A percentile compares a stretch with the other conserved stretches of the same genome.
Conservation (phyloP, 2,797 vertebrate species). For the Cirrhinus molitorella region DNA sequence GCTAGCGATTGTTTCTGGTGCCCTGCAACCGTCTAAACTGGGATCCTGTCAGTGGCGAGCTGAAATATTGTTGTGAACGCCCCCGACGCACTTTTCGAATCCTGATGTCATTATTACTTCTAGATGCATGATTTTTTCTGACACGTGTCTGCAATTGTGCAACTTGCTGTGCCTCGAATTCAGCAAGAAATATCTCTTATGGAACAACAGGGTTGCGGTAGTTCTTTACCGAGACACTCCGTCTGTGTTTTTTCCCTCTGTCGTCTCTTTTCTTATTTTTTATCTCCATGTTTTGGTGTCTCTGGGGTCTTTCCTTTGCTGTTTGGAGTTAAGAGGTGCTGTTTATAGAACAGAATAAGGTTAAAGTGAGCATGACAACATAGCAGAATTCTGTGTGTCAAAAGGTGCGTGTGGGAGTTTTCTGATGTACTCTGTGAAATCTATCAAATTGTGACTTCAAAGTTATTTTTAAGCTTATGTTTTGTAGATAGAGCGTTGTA, state of each 20-base stretch:
- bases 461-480: slow-evolving; percentile 6
- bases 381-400: slow-evolving; percentile 8
- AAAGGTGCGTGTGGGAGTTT: slow-evolving; percentile 12
- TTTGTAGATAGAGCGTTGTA: background rate
- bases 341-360: slow-evolving; percentile 51
- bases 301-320: slow-evolving; percentile 41
- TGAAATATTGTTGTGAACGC: slow-evolving; percentile 17
- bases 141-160: slow-evolving; percentile 25
- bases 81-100: slow-evolving; percentile 3
- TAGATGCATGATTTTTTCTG: slow-evolving; percentile 25
- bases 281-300: slow-evolving; percentile 36
- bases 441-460: slow-evolving; percentile 17
- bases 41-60: background rate
- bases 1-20: background rate
- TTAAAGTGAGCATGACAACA: slow-evolving; percentile 44
- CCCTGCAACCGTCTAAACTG: slow-evolving; percentile 39
- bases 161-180: slow-evolving; percentile 24
- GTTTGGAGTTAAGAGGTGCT: slow-evolving; percentile 45
- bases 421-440: background rate
- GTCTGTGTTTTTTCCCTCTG: background rate
- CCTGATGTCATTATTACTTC: slow-evolving; percentile 31
- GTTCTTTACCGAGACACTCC: background rate
- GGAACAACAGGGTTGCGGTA: background rate
- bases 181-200: slow-evolving; percentile 4
- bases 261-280: slow-evolving; percentile 30